phyloP scores from a whole-genome alignment of 2,113 vertebrate species.

The Zapus hudsonius region DNA sequence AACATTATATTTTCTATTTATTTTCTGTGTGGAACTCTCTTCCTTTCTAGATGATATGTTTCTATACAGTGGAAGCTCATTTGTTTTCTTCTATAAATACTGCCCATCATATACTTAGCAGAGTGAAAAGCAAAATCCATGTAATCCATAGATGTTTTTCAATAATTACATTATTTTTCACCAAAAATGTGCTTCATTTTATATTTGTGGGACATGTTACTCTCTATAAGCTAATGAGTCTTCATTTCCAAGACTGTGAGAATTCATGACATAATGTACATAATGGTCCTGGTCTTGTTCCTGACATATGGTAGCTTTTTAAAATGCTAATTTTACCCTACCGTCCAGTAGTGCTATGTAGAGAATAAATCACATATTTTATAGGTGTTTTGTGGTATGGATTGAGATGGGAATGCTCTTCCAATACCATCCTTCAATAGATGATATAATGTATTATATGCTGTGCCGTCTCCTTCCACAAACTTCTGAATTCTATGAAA shows the following conservation, averaged over 20 bases:
- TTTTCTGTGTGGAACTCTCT: background rate
- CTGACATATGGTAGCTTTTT: background rate
- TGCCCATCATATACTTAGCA: background rate
- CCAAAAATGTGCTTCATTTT: background rate
- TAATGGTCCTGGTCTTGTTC: background rate
- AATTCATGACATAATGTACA: background rate
- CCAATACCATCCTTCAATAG: background rate
- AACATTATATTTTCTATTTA: background rate
- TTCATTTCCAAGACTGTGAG: background rate
- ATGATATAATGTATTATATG: background rate
- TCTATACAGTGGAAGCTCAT: background rate
- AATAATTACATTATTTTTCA: background rate
- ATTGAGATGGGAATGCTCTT: background rate
- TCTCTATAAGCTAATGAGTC: background rate
- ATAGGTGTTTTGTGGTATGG: background rate
- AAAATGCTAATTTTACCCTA: background rate
- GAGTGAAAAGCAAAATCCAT: background rate
- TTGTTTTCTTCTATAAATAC: background rate
- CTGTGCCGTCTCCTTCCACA: constrained; percentile 49
- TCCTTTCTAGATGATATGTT: background rate
- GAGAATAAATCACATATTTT: background rate
- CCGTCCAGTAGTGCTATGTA: background rate
- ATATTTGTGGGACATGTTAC: background rate
- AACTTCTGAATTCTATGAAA: background rate
- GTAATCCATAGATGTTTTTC: background rate